These are phyloP conservation scores for Formica aserva DNA, from an alignment of 2,888 invertebrate genomes.

Conservation along the genomic window DNA sequence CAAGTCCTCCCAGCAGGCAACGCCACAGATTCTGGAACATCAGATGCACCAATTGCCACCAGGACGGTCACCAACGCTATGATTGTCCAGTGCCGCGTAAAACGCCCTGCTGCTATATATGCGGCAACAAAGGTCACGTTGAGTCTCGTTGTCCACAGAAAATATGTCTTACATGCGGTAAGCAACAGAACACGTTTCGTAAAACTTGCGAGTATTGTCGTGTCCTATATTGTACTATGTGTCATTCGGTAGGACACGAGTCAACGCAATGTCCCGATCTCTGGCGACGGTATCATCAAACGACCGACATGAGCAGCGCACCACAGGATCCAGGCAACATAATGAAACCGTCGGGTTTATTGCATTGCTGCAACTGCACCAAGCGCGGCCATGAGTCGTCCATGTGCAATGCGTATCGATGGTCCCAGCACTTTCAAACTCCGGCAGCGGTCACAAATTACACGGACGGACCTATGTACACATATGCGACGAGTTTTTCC, in stretches of 20 bases:
- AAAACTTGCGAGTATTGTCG: constrained; percentile 87
- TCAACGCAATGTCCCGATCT: constrained; percentile 90
- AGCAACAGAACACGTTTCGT: constrained; percentile 75
- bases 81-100: constrained; percentile 88
- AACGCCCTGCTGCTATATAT: constrained; percentile 88
- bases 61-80: constrained; percentile 88
- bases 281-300: constrained; percentile 92
- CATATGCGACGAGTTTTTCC: neutral
- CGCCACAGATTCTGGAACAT: constrained; percentile 68
- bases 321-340: constrained; percentile 72
- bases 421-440: constrained; percentile 81
- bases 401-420: constrained; percentile 78
- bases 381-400: constrained; percentile 84
- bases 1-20: constrained; percentile 49
- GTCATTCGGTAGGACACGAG: constrained; percentile 89
- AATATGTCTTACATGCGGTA: constrained; percentile 91
- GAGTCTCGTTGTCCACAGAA: constrained; percentile 90
- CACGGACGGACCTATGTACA: constrained; percentile 65
- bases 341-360: constrained; percentile 81
- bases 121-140: constrained; percentile 89
- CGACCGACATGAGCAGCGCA: constrained; percentile 84
- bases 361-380: constrained; percentile 86
- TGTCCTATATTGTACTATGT: constrained; percentile 87
- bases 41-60: constrained; percentile 89
- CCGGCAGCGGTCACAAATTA: constrained; percentile 79